phyloP scores from a whole-genome alignment of 2,888 invertebrate genomes.

The Drosophila neutralis region DNA sequence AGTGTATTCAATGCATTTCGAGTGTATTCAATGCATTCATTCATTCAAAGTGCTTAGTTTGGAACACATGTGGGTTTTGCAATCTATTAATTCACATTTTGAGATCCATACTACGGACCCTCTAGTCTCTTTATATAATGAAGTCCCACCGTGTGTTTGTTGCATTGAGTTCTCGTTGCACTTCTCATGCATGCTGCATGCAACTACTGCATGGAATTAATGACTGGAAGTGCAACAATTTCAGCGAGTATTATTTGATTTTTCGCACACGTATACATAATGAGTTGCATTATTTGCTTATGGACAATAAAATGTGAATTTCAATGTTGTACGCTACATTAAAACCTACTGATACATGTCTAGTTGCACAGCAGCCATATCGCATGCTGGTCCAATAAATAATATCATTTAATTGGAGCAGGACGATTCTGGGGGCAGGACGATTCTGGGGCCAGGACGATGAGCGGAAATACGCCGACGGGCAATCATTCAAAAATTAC shows the following conservation, averaged over 20 bases:
- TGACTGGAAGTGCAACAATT: conserved; percentile 6
- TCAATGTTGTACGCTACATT: conserved; percentile 26
- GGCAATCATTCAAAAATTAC: conserved; percentile 71
- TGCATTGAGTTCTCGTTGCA: neutral
- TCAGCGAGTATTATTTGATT: conserved; percentile 42
- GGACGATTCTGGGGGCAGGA: conserved; percentile 9
- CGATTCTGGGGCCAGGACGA: conserved; percentile 16
- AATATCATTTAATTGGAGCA: conserved; percentile 58
- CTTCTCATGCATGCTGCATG: neutral
- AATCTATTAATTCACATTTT: neutral
- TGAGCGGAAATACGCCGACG: conserved; percentile 11
- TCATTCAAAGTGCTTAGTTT: neutral
- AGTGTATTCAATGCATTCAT: neutral
- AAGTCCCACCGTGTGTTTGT: neutral
- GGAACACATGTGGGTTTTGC: neutral
- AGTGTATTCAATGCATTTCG: too few relatives aligned
- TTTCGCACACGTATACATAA: conserved; percentile 55
- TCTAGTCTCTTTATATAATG: neutral
- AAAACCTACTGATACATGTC: conserved; percentile 9
- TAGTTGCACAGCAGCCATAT: conserved; percentile 6
- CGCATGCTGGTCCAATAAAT: conserved; percentile 51
- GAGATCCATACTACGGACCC: neutral
- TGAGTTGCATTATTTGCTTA: conserved; percentile 22
- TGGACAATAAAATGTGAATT: conserved; percentile 34
- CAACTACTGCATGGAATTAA: conserved; percentile 8